These are phyloP conservation scores for Drosophila yooni DNA, from an alignment of 2,888 invertebrate genomes.

Conservation along the genomic window DNA sequence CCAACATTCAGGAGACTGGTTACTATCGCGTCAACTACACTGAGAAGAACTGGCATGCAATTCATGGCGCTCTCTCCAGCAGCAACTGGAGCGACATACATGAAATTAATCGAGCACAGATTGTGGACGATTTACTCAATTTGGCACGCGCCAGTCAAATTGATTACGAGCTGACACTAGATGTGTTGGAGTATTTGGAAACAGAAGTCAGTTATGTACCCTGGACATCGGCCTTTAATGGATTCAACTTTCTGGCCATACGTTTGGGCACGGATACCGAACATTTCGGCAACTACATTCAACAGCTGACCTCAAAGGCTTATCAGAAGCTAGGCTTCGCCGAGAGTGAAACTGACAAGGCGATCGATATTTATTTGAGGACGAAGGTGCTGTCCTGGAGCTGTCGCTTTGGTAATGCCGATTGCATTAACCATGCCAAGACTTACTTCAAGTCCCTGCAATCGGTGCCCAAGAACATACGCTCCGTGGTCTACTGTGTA, in stretches of 20 bases:
- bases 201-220: slow-evolving; percentile 91
- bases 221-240: slow-evolving; percentile 89
- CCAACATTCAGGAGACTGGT: slow-evolving; percentile 83
- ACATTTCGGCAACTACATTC: slow-evolving; percentile 84
- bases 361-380: slow-evolving; percentile 87
- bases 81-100: slow-evolving; percentile 85
- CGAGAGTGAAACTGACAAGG: slow-evolving; percentile 84
- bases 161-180: slow-evolving; percentile 88
- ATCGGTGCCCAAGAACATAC: slow-evolving; percentile 87
- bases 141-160: slow-evolving; percentile 89
- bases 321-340: slow-evolving; percentile 86
- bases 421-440: slow-evolving; percentile 86
- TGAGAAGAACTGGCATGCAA: slow-evolving; percentile 87
- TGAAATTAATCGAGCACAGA: slow-evolving; percentile 90
- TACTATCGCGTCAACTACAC: slow-evolving; percentile 91
- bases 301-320: slow-evolving; percentile 85
- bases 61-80: slow-evolving; percentile 52
- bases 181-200: slow-evolving; percentile 89
- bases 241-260: slow-evolving; percentile 83
- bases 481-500: slow-evolving; percentile 90
- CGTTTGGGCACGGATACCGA: slow-evolving; percentile 75
- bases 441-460: slow-evolving; percentile 81
- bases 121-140: slow-evolving; percentile 92
- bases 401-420: slow-evolving; percentile 87
- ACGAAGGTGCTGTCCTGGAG: slow-evolving; percentile 87